Base-by-base conservation (phyloP, 2,797 vertebrate species). In the Avahi laniger region DNA sequence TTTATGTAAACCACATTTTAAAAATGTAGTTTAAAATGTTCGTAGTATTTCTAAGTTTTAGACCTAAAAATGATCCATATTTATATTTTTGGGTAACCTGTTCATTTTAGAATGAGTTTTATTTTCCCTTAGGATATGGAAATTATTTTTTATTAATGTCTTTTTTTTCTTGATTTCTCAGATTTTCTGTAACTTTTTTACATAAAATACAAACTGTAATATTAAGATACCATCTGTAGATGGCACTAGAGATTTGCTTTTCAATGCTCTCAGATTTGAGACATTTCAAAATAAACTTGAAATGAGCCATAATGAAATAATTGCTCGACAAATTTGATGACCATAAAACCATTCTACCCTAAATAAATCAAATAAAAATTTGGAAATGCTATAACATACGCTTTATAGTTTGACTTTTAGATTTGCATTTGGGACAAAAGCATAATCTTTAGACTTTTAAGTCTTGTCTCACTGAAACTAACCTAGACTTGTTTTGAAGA, bases 181-280 rank as follows among this genome's bases (percentile, higher is more conserved):
- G 50, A 35, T 73, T 76, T 93, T 89, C 88, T 54, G 15, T 91
- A 82, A 80, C 50, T 57, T 83, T 26, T 61, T 85, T 86, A 96
- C 4, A 17, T 57, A 50, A 88, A 89, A 75, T 82, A 22, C 70
- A 57, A 94, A 91, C 28, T 26, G 72, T 61, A 54, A 22, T 54
- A 11, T 57, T 91, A 93, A 83, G 41, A 7, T 83, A 61, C 24
- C 43, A 24, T 65, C 35, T 76, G 30, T 95, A 79, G 28, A 43
- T 96, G 65, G 13, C 41, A 88, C 50, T 92, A 46, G 67, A 95
- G 11, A 35, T 89, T 91, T 78, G 9, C n/a, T 90, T 96, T 93
- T 86, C 3, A 93, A 83, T 9, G 33, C 9, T 65, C n/a, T 92
- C 35, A 94, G 48, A 9, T 92, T 86, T 69, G 30, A 83, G 78